Base-by-base conservation (phyloP, 2,113 vertebrate genomes). In the Gymnogyps californianus region DNA sequence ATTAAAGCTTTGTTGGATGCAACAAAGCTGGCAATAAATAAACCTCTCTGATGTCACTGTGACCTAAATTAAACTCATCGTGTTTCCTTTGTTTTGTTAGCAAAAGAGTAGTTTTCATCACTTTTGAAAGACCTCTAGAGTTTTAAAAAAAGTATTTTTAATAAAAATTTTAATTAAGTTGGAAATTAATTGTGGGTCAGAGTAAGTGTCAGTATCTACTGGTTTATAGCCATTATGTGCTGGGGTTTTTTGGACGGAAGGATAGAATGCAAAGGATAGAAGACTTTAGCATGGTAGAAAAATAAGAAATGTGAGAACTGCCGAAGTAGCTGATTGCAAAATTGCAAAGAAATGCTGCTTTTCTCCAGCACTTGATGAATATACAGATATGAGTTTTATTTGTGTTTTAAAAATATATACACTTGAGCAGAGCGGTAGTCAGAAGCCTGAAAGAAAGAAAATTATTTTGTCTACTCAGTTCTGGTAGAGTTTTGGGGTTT, bases 21-120 rank as follows among this genome's bases (percentile, higher is more conserved):
- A 96, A 96, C 96, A 96, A 97, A 96, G 95, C 90, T 97, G 89
- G 93, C 96, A 97, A 93, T 96, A 97, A 97, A 97, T 97, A 97
- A 96, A 95, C 71, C 78, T 97, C 89, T 96, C 95, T 97, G 91
- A 96, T 97, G 84, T 97, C 94, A 96, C 84, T 90, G 79, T 97
- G 96, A 96, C 97, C 97, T 97, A 97, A 97, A 97, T 97, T 96
- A 96, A 97, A 96, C 96, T 96, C 93, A 83, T 91, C 87, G 90
- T 82, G 70, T 94, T 95, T 87, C 62, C 40, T 82, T 67, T 91
- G 52, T 84, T 94, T 95, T 93, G 47, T 89, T 87, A 76, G 84
- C 38, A 54, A 31, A 77, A 64, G 42, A 85, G 47, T 83, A 46
- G 61, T 95, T 94, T 90, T 88, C 55, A 59, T 77, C 42, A 47